Percentiles rank a stretch among this genome's conserved stretches.
Conservation (phyloP, 2,113 vertebrate species). For the Dissostichus mawsoni region DNA sequence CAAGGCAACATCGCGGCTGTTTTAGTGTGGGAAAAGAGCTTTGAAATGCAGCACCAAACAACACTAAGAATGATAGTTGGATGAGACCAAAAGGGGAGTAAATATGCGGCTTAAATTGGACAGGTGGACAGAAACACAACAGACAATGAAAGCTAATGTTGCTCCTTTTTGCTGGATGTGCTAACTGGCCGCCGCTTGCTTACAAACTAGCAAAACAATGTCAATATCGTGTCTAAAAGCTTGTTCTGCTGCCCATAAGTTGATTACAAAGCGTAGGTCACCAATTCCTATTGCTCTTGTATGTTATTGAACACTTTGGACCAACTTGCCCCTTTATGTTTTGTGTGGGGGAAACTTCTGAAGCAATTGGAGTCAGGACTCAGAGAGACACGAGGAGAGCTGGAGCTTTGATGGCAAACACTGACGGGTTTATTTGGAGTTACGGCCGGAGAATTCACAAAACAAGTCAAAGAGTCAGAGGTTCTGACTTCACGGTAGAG, state of each 20-base stretch:
- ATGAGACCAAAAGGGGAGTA: background rate
- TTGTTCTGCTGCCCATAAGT: background rate
- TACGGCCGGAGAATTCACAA: too few relatives aligned
- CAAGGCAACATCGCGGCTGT: background rate
- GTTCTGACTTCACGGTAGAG: too few relatives aligned
- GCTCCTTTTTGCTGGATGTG: background rate
- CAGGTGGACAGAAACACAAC: background rate
- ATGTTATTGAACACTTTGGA: background rate
- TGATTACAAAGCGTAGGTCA: background rate
- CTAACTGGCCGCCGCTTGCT: background rate
- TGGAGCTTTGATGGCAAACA: too few relatives aligned
- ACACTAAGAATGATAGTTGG: background rate
- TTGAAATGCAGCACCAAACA: background rate
- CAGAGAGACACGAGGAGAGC: too few relatives aligned
- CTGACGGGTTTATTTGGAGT: too few relatives aligned
- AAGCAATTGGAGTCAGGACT: background rate
- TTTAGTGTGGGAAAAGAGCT: background rate
- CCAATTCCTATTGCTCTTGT: background rate
- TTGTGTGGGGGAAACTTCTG: too few relatives aligned
- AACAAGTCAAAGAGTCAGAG: too few relatives aligned
- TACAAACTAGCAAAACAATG: background rate
- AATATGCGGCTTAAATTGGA: background rate
- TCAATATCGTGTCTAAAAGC: background rate
- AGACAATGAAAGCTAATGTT: conserved; percentile 3
- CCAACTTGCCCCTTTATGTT: too few relatives aligned